phyloP scores from a whole-genome alignment of 2,888 invertebrate genomes.

The Melieria omissa region DNA sequence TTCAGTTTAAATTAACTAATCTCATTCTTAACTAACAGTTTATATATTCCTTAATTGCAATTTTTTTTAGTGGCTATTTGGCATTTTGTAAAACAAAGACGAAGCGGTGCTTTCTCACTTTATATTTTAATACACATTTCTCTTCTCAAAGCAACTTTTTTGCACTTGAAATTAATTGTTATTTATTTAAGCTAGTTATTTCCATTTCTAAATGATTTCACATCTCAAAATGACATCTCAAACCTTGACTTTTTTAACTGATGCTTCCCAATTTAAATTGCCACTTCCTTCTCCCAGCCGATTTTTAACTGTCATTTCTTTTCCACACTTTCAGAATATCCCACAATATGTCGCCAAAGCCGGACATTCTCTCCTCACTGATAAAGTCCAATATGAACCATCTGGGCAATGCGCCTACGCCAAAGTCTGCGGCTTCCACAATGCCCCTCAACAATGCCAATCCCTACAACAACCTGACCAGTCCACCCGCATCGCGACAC shows the following conservation, averaged over 20 bases:
- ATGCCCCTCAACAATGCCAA: slow-evolving; percentile 31
- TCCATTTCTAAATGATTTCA: too few relatives aligned
- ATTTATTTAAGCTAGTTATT: too few relatives aligned
- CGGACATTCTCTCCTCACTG: slow-evolving; percentile 57
- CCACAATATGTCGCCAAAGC: slow-evolving; percentile 52
- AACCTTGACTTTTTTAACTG: not conserved
- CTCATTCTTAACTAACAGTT: too few relatives aligned
- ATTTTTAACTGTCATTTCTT: too few relatives aligned
- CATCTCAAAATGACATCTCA: not conserved
- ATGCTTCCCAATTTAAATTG: slow-evolving; percentile 12
- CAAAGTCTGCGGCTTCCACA: slow-evolving; percentile 19
- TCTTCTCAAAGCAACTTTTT: too few relatives aligned
- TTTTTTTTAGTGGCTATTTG: too few relatives aligned
- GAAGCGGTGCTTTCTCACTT: too few relatives aligned
- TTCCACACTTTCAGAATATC: slow-evolving; percentile 51
- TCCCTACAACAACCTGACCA: slow-evolving; percentile 36
- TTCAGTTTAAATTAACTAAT: too few relatives aligned
- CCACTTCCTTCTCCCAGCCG: not conserved
- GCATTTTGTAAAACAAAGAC: too few relatives aligned
- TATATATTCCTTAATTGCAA: too few relatives aligned
- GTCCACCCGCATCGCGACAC: slow-evolving; percentile 20
- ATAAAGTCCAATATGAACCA: slow-evolving; percentile 55
- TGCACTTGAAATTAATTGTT: too few relatives aligned
- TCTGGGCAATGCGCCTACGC: slow-evolving; percentile 37
- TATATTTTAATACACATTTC: too few relatives aligned